phyloP scores from a whole-genome alignment of 2,797 vertebrate species.

The Ataeniobius toweri region DNA sequence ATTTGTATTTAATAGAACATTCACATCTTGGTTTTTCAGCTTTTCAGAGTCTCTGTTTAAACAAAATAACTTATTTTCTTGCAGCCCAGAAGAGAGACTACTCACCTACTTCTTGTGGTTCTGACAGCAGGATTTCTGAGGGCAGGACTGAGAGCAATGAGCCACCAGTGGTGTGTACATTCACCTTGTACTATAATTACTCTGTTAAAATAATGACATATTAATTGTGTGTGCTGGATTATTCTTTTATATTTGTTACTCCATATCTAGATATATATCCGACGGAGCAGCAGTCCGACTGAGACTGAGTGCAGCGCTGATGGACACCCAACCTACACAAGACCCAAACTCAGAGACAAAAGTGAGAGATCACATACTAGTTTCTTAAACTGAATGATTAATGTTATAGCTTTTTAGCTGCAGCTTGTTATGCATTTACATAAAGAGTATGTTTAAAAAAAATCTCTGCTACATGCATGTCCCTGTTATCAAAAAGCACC shows the following conservation, averaged over 20 bases:
- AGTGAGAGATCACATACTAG: conserved; percentile 77
- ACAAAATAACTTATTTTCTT: conserved; percentile 22
- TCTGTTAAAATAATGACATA: background rate
- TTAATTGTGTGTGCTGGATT: background rate
- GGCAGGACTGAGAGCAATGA: conserved; percentile 80
- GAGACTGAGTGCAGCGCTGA: conserved; percentile 87
- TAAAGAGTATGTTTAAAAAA: background rate
- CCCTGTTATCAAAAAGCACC: background rate
- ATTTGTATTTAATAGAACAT: background rate
- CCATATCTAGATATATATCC: conserved; percentile 79
- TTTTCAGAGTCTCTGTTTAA: conserved; percentile 6
- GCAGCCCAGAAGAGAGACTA: conserved; percentile 86
- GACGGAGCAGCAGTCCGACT: conserved; percentile 85
- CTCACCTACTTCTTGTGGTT: conserved; percentile 80
- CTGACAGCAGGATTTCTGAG: conserved; percentile 82
- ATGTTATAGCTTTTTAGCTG: background rate
- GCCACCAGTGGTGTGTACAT: conserved; percentile 84
- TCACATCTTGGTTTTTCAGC: background rate
- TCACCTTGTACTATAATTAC: background rate
- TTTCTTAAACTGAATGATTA: background rate
- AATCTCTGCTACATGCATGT: background rate
- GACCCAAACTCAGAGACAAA: conserved; percentile 83
- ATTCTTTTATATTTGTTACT: conserved; percentile 2
- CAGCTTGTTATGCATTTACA: background rate
- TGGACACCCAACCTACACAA: conserved; percentile 65